Evolutionary conservation across 1,140 invertebrate genomes (phyloP).

Genomic region (Dinothrombium tinctorium): DNA sequence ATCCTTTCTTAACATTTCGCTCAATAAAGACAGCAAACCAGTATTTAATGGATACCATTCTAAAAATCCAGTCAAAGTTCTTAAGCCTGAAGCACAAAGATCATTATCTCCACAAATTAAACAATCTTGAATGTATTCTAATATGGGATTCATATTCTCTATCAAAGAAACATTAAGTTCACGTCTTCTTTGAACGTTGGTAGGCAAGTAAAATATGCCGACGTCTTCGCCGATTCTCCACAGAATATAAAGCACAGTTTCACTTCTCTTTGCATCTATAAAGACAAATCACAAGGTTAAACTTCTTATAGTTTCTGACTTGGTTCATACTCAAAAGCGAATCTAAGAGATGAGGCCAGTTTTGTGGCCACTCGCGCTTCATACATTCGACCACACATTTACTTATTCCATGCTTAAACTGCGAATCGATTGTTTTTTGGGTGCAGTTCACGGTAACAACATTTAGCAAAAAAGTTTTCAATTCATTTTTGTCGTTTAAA

Average conservation of each 20-base stretch:
- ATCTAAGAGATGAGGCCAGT: constrained; percentile 53
- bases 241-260: constrained; percentile 61
- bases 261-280: constrained; percentile 41
- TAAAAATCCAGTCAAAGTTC: constrained; percentile 60
- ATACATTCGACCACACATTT: constrained; percentile 78
- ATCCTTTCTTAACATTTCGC: constrained; percentile 1
- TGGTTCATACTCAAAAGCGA: too few relatives aligned
- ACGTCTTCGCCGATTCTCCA: constrained; percentile 69
- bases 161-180: constrained; percentile 6
- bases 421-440: too few relatives aligned
- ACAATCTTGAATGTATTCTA: constrained; percentile 18
- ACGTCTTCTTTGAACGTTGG: constrained; percentile 2
- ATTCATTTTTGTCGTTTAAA: too few relatives aligned
- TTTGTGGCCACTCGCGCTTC: constrained; percentile 82
- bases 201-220: constrained; percentile 38
- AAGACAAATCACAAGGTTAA: too few relatives aligned
- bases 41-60: constrained; percentile 65
- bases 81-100: constrained; percentile 19
- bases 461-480: too few relatives aligned
- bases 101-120: not conserved
- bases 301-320: too few relatives aligned
- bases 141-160: not conserved
- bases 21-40: constrained; percentile 1
- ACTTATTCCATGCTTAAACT: constrained; percentile 47
- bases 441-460: too few relatives aligned